phyloP scores from a whole-genome alignment of 2,113 vertebrate species.

The Microcebus lehilahytsara region DNA sequence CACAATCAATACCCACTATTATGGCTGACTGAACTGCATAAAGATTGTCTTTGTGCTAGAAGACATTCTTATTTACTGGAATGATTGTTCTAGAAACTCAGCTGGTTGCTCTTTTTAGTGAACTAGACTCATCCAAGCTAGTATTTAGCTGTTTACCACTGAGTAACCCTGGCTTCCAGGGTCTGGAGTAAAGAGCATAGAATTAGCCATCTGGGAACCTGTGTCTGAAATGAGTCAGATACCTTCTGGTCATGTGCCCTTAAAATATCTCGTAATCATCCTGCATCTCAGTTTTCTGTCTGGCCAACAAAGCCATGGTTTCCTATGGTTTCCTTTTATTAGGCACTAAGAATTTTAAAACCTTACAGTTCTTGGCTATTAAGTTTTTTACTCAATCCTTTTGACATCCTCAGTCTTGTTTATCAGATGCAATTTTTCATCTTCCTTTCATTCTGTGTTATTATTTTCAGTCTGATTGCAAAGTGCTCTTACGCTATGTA shows the following conservation, averaged over 20 bases:
- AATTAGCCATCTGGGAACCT: background rate
- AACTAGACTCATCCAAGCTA: background rate
- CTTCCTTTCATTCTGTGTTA: background rate
- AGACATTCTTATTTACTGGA: background rate
- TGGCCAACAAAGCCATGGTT: background rate
- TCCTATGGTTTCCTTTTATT: background rate
- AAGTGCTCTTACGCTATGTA: background rate
- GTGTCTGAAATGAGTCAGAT: background rate
- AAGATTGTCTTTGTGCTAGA: background rate
- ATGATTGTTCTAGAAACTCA: background rate
- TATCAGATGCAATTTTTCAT: background rate
- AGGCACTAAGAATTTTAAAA: background rate
- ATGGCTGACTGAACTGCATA: background rate
- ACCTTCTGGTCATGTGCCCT: background rate
- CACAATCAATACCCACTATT: background rate
- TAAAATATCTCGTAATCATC: background rate
- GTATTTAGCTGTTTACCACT: background rate
- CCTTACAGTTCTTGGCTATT: background rate
- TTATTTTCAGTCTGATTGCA: background rate
- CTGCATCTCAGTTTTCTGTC: background rate
- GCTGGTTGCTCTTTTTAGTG: background rate
- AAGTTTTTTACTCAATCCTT: background rate
- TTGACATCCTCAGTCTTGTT: background rate
- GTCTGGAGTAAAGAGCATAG: background rate
- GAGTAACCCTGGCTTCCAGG: background rate